phyloP scores from a whole-genome alignment of 1,140 invertebrate species.

The Polypedilum pembai region DNA sequence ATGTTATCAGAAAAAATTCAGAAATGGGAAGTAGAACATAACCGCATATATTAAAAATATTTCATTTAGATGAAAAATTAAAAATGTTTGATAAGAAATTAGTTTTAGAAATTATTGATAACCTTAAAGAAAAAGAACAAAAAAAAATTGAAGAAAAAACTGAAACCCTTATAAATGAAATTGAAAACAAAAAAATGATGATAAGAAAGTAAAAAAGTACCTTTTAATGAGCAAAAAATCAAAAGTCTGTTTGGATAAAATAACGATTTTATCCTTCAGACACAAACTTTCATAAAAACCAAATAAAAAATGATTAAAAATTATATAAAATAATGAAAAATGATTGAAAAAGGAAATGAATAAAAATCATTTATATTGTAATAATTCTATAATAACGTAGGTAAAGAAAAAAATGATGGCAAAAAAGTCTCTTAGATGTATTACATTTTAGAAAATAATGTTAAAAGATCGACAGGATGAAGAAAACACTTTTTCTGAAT shows the following conservation, averaged over 20 bases:
- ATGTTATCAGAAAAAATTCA: slow-evolving; percentile 7
- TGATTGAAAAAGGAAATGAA: background rate
- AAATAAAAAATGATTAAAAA: slow-evolving; percentile 12
- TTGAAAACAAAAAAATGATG: slow-evolving; percentile 21
- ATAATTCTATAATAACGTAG: slow-evolving; percentile 10
- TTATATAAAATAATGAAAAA: background rate
- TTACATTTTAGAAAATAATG: slow-evolving; percentile 26
- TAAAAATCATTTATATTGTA: slow-evolving; percentile 28
- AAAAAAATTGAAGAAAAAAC: slow-evolving; percentile 1
- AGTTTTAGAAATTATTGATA: background rate
- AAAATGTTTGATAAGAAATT: slow-evolving; percentile 4
- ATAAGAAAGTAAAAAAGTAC: slow-evolving; percentile 27
- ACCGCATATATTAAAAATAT: background rate
- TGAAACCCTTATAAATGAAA: slow-evolving; percentile 21
- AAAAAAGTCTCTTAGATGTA: slow-evolving; percentile 26
- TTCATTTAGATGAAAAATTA: background rate
- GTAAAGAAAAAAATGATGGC: background rate
- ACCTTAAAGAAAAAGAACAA: background rate
- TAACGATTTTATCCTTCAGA: background rate
- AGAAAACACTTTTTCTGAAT: too few species aligned
- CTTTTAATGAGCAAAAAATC: slow-evolving; percentile 28
- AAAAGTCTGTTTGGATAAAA: background rate
- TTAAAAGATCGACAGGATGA: background rate
- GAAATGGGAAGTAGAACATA: background rate
- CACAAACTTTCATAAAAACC: background rate